Conservation (phyloP, 1,140 invertebrate species). For the Popillia japonica region DNA sequence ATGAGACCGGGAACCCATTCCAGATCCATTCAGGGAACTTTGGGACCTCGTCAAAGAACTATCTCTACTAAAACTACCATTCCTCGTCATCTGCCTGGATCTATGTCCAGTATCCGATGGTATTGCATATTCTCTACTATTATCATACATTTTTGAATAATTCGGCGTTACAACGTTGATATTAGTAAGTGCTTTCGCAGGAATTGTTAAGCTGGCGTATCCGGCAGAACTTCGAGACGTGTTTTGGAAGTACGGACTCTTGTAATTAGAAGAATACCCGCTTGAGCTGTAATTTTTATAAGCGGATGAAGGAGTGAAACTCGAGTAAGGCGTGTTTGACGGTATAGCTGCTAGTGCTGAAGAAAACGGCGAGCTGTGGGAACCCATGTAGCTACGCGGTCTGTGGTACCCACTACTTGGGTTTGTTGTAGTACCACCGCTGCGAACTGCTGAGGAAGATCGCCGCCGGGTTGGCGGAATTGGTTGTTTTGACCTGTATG, state of each 20-base stretch:
- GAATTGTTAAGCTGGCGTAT: slow-evolving; percentile 57
- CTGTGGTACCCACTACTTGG: slow-evolving; percentile 54
- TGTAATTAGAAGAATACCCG: slow-evolving; percentile 53
- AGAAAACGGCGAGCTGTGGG: slow-evolving; percentile 40
- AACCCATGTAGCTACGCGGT: slow-evolving; percentile 61
- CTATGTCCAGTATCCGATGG: slow-evolving; percentile 9
- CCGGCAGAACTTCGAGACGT: slow-evolving; percentile 50
- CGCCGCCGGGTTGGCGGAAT: slow-evolving; percentile 47
- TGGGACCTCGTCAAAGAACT: slow-evolving; percentile 54
- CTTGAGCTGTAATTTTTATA: slow-evolving; percentile 51
- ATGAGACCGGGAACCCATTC: slow-evolving; percentile 59
- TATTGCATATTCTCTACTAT: slow-evolving; percentile 39
- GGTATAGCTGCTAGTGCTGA: slow-evolving; percentile 44
- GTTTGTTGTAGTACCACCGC: slow-evolving; percentile 30
- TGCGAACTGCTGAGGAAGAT: slow-evolving; percentile 50
- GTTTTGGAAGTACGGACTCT: slow-evolving; percentile 58
- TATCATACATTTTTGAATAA: slow-evolving; percentile 52
- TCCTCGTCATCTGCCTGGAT: slow-evolving; percentile 49
- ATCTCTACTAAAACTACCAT: slow-evolving; percentile 52
- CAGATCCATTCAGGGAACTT: slow-evolving; percentile 47
- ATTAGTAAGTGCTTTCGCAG: slow-evolving; percentile 53
- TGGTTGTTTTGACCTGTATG: slow-evolving; percentile 51
- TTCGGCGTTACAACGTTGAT: slow-evolving; percentile 50
- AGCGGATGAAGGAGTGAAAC: slow-evolving; percentile 48
- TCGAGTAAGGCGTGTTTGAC: slow-evolving; percentile 56